Conservation (phyloP, 2,797 vertebrate species). For the Parauchenoglanis punctatus region DNA sequence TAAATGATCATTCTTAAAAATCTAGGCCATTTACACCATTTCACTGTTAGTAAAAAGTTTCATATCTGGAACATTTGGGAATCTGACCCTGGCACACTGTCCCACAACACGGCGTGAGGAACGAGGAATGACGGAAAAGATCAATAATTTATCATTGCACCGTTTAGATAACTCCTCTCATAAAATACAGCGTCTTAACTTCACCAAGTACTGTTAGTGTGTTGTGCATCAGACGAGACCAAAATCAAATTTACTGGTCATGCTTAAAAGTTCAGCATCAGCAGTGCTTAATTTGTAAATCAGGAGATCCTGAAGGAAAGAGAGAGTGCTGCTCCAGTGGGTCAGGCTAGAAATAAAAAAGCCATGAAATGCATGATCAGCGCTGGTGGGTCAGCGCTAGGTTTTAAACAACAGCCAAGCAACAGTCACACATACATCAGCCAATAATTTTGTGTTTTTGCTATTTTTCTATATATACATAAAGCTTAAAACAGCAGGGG, state of each 20-base stretch:
- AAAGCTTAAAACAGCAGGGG: too few relatives aligned
- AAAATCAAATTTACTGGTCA: neutral
- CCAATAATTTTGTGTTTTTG: too few relatives aligned
- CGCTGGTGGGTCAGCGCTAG: too few relatives aligned
- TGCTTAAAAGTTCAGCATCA: neutral
- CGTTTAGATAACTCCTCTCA: neutral
- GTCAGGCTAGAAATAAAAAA: too few relatives aligned
- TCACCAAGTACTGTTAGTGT: neutral
- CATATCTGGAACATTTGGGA: neutral
- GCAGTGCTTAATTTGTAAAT: too few relatives aligned
- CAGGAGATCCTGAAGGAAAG: too few relatives aligned
- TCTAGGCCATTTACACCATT: neutral
- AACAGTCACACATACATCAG: too few relatives aligned
- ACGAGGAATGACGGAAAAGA: neutral
- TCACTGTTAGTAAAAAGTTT: neutral
- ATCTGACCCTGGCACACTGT: neutral
- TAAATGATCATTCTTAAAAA: neutral
- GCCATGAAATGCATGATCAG: too few relatives aligned
- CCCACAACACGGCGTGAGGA: neutral
- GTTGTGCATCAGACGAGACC: neutral
- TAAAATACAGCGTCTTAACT: neutral
- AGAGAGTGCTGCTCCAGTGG: too few relatives aligned
- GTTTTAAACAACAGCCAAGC: too few relatives aligned
- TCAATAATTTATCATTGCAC: neutral
- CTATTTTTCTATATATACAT: too few relatives aligned